phyloP scores from a whole-genome alignment of 1,140 invertebrate species.

The Papilio polytes region DNA sequence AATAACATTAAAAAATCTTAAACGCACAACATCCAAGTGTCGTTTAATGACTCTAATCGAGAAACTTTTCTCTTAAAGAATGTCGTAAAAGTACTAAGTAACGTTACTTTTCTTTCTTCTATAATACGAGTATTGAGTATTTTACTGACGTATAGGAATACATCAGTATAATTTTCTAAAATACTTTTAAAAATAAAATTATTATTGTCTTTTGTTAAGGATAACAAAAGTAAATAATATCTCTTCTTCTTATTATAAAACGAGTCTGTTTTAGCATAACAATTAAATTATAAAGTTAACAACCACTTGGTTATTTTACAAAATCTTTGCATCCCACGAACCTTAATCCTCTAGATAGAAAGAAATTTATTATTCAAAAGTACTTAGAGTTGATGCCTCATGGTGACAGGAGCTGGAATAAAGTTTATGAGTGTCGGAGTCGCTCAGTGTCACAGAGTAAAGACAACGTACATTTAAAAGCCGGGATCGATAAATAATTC shows the following conservation, averaged over 20 bases:
- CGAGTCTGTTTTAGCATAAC: too few species aligned
- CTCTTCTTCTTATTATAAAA: too few species aligned
- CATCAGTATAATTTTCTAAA: too few species aligned
- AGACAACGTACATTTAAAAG: constrained; percentile 37
- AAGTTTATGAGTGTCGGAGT: constrained; percentile 29
- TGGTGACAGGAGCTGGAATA: constrained; percentile 32
- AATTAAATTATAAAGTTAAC: constrained; percentile 34
- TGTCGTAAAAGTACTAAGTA: constrained; percentile 5
- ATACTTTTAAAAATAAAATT: too few species aligned
- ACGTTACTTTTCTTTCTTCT: constrained; percentile 27
- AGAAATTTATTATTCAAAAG: constrained; percentile 33
- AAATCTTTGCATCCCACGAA: neutral
- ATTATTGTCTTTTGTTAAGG: too few species aligned
- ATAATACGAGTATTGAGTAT: constrained; percentile 16
- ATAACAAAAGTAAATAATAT: too few species aligned
- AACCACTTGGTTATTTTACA: neutral
- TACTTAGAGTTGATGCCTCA: neutral
- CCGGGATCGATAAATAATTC: constrained; percentile 44
- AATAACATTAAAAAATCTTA: constrained; percentile 48
- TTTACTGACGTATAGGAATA: neutral
- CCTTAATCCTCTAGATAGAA: constrained; percentile 20
- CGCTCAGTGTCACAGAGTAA: constrained; percentile 9
- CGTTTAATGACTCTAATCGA: constrained; percentile 43
- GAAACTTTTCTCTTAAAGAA: constrained; percentile 44
- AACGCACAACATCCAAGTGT: constrained; percentile 23